Evolutionary conservation across 1,140 invertebrate species (phyloP).

Genomic region (Carposina sasakii): DNA sequence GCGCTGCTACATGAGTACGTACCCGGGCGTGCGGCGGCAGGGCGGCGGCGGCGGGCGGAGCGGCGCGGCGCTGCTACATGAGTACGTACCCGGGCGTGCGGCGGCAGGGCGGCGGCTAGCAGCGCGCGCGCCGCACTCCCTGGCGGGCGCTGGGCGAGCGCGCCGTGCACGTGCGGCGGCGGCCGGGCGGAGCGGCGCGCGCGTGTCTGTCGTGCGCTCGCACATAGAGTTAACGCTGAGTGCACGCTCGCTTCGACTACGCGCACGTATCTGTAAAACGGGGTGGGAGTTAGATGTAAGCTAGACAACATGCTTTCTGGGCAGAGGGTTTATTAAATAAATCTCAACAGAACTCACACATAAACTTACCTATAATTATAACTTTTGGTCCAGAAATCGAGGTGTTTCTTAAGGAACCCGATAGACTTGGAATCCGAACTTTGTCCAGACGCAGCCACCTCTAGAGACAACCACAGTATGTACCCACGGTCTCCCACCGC

Average conservation of each 20-base stretch:
- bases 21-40: no score
- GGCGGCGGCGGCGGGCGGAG: no score
- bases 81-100: slow-evolving; percentile 37
- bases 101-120: slow-evolving; percentile 30
- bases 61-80: no score
- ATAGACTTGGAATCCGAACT: slow-evolving; percentile 76
- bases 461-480: slow-evolving; percentile 85
- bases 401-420: slow-evolving; percentile 81
- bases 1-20: no score
- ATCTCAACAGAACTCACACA: neutral
- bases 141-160: slow-evolving; percentile 81
- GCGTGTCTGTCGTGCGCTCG: slow-evolving; percentile 39
- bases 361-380: slow-evolving; percentile 79
- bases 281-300: neutral
- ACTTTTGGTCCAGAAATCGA: slow-evolving; percentile 83
- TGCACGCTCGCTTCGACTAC: slow-evolving; percentile 91
- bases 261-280: slow-evolving; percentile 83
- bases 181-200: slow-evolving; percentile 71
- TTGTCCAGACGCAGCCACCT: slow-evolving; percentile 84
- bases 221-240: slow-evolving; percentile 84
- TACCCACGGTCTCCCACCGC: slow-evolving; percentile 84
- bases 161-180: slow-evolving; percentile 91
- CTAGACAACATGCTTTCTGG: neutral
- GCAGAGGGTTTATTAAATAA: no score
- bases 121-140: slow-evolving; percentile 20